Conservation (phyloP, 2,113 vertebrate species). For the Taurulus bubalis region DNA sequence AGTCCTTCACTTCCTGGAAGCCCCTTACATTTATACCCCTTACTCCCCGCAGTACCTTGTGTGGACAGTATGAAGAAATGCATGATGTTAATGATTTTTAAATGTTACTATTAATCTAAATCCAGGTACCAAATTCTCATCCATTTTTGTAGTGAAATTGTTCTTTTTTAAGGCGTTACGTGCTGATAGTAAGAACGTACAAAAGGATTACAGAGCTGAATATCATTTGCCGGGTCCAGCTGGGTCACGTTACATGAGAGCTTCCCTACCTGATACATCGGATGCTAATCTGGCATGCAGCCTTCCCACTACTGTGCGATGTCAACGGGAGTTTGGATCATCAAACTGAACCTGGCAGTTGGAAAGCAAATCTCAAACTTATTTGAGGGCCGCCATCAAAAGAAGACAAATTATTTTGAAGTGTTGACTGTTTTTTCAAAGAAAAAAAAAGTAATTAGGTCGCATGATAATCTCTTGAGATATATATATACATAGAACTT, state of each 20-base stretch:
- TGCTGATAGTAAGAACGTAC: not conserved
- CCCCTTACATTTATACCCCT: not conserved
- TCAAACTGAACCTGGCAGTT: constrained; percentile 25
- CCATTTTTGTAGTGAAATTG: not conserved
- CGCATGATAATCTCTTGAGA: too few relatives aligned
- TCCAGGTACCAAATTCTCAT: not conserved
- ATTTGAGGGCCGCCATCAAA: constrained; percentile 8
- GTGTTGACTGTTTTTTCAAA: constrained; percentile 2
- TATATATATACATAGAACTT: constrained; percentile 2
- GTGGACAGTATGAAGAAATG: not conserved
- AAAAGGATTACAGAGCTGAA: not conserved
- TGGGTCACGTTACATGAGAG: not conserved
- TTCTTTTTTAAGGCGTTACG: not conserved
- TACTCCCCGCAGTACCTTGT: not conserved
- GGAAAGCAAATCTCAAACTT: constrained; percentile 11
- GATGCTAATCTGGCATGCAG: constrained; percentile 18
- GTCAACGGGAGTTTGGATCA: constrained; percentile 17
- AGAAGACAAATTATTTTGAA: not conserved
- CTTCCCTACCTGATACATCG: constrained; percentile 11
- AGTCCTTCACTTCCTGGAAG: constrained; percentile 51
- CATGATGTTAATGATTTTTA: not conserved
- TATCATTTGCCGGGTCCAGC: constrained; percentile 13
- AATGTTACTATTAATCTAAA: too few relatives aligned
- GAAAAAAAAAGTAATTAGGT: constrained; percentile 1
- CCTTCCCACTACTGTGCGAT: constrained; percentile 1